A percentile compares a stretch with the other conserved stretches of the same genome.
Evolutionary conservation across 2,113 vertebrate species (phyloP).

Genomic region (Neotoma lepida): DNA sequence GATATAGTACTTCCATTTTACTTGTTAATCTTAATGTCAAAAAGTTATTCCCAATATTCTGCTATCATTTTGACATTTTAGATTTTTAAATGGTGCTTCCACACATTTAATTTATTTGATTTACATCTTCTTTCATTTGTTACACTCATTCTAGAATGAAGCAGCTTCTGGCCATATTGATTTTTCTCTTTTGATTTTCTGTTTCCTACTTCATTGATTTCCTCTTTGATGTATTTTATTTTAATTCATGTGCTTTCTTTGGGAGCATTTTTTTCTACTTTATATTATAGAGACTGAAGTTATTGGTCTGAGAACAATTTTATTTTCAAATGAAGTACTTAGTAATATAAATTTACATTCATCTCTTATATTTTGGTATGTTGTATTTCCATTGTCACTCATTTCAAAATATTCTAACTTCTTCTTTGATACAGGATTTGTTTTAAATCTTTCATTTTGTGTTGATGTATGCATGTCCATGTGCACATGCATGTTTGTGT

Average conservation of each 20-base stretch:
- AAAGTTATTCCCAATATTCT: background rate
- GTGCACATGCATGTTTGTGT: background rate
- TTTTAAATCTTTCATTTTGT: background rate
- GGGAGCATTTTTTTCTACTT: background rate
- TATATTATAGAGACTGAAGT: background rate
- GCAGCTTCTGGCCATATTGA: background rate
- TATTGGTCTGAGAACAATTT: background rate
- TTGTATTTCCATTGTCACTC: background rate
- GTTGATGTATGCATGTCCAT: background rate
- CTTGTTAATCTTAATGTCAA: background rate
- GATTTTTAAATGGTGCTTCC: background rate
- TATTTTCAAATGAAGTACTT: background rate
- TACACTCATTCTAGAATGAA: background rate
- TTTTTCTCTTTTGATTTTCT: constrained; percentile 5
- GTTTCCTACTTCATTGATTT: constrained; percentile 27
- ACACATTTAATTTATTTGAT: background rate
- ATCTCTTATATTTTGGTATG: background rate
- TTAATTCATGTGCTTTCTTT: background rate
- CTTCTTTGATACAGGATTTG: background rate
- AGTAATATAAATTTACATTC: background rate
- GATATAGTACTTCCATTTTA: background rate
- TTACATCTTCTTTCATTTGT: background rate
- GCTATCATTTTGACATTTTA: constrained; percentile 33
- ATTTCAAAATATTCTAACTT: background rate
- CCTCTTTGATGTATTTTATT: background rate